Evolutionary conservation across 2,113 vertebrate species (phyloP), one percentile per base, ranked within the genome.

Genomic region (Puntigrus tetrazona): DNA sequence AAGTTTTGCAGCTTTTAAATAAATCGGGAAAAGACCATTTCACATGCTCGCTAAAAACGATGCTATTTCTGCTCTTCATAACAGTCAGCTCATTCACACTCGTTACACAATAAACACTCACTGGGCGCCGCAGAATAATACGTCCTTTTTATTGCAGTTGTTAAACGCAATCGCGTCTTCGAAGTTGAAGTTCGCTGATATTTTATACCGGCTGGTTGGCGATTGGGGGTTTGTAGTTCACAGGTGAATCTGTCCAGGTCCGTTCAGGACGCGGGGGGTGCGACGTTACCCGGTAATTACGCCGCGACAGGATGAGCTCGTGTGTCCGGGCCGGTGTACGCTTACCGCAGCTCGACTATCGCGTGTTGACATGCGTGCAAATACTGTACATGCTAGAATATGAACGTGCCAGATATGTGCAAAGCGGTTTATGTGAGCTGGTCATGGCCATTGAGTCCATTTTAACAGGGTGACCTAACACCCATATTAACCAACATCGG

Each of bases 391-490:
- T 34, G 14, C 41, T 63, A 41, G 7, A 65, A 67, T 63, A 22
- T 43, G 13, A 63, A 45, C 34, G 16, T 20, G 57, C 20, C 31
- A 78, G 38, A 38, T 38, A 78, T 41, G 34, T 59, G 50, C 31
- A 25, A 65, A 61, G 6, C 16, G 43, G 3, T 20, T 79, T 45
- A 20, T 6, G 14, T 25, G 27, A 34, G n/a, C 3, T 8, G 22
- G n/a, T 63, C n/a, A 61, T 61, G 52, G 34, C 7, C 10, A 11
- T 52, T 36, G 31, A 36, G 25, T 16, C 52, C 6, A 1, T 63
- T 79, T 43, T 43, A 77, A 20, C 25, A 31, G 38, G 38, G 20
- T 47, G 38, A 65, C 78, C 41, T 65, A 47, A 80, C 78, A 80
- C 59, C 25, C 16, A 41, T 61, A 61, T 59, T 38, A 61, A 41